phyloP scores from a whole-genome alignment of 1,140 invertebrate species.

The Homalodisca vitripennis region DNA sequence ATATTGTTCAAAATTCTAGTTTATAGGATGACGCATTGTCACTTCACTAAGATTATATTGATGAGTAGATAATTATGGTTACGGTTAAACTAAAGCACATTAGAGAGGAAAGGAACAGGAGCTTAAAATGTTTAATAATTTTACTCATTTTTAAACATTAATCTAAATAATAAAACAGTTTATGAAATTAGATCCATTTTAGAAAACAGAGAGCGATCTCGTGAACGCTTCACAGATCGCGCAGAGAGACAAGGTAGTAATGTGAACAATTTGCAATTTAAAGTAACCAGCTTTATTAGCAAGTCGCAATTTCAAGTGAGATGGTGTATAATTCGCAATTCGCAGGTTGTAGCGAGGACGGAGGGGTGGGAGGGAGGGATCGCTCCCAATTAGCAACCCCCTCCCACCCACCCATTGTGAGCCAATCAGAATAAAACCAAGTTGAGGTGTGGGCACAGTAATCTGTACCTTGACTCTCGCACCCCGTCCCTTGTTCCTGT shows the following conservation, averaged over 20 bases:
- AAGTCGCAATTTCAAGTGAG: conserved; percentile 25
- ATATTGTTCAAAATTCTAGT: too few relatives aligned
- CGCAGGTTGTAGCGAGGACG: conserved; percentile 6
- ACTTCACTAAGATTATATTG: too few relatives aligned
- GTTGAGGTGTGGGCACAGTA: background rate
- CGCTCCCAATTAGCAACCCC: conserved; percentile 10
- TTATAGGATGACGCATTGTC: too few relatives aligned
- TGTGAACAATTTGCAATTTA: conserved; percentile 18
- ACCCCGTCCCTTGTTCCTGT: background rate
- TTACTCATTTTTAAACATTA: too few relatives aligned
- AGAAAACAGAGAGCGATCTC: too few relatives aligned
- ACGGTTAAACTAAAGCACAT: too few relatives aligned
- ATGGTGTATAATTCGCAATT: conserved; percentile 26
- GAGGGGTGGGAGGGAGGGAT: background rate
- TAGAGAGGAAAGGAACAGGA: too few relatives aligned
- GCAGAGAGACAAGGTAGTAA: conserved; percentile 14
- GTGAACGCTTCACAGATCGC: conserved; percentile 20
- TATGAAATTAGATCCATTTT: too few relatives aligned
- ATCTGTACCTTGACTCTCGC: background rate
- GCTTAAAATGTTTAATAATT: too few relatives aligned
- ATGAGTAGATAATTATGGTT: too few relatives aligned
- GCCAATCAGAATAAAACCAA: conserved; percentile 22
- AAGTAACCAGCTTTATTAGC: conserved; percentile 25
- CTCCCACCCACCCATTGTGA: conserved; percentile 9
- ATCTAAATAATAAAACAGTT: too few relatives aligned